phyloP scores from a whole-genome alignment of 2,888 invertebrate genomes.

The Nezara viridula region DNA sequence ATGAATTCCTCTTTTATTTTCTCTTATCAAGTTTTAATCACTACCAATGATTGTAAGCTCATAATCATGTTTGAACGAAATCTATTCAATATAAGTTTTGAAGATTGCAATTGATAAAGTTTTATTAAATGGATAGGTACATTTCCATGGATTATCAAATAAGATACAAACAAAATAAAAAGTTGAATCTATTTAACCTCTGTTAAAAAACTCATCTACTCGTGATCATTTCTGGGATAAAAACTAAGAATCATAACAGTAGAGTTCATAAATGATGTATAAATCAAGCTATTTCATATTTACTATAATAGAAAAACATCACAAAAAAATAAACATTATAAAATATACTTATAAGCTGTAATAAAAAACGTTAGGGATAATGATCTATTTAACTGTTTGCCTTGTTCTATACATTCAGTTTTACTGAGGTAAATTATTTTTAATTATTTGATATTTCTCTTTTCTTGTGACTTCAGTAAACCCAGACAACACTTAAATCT shows the following conservation, averaged over 20 bases:
- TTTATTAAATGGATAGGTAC: neutral
- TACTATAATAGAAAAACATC: neutral
- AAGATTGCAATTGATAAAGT: neutral
- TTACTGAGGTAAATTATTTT: neutral
- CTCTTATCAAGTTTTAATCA: neutral
- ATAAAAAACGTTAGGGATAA: neutral
- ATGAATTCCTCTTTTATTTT: too few relatives aligned
- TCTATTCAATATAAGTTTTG: neutral
- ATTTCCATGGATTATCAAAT: neutral
- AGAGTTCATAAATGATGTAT: neutral
- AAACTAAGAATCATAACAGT: too few relatives aligned
- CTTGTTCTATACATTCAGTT: neutral
- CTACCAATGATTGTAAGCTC: neutral
- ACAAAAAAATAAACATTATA: neutral
- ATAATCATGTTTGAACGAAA: neutral
- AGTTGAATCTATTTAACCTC: neutral
- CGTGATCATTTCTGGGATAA: too few relatives aligned
- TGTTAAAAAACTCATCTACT: too few relatives aligned
- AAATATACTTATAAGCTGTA: neutral
- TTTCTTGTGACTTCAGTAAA: neutral
- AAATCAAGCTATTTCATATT: neutral
- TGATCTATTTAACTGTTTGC: neutral
- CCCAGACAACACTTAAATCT: neutral
- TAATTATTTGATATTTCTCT: neutral
- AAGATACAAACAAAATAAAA: neutral